Percentiles rank a stretch among this genome's conserved stretches.
Conservation (phyloP, 2,797 vertebrate genomes). For the Coranthus polyacanthus region DNA sequence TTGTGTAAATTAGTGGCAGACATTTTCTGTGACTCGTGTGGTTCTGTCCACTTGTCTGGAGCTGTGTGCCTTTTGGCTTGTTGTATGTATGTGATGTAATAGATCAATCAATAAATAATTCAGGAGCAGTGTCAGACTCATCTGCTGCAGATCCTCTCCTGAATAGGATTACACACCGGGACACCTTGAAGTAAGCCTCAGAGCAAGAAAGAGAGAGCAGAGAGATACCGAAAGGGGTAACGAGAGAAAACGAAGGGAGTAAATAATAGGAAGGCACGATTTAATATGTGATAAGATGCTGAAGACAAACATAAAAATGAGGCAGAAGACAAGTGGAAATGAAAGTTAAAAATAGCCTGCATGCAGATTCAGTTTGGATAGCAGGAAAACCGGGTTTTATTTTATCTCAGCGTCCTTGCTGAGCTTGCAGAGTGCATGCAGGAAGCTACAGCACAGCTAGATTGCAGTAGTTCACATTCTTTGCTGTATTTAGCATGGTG, state of each 20-base stretch:
- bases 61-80: constrained; percentile 37
- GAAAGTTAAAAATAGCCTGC: neutral
- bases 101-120: constrained; percentile 81
- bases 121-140: constrained; percentile 63
- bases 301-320: neutral
- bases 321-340: constrained; percentile 11
- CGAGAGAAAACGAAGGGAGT: constrained; percentile 1
- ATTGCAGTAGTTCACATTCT: constrained; percentile 1
- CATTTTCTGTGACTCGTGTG: constrained; percentile 16
- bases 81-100: constrained; percentile 71
- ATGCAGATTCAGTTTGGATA: neutral
- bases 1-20: constrained; percentile 17
- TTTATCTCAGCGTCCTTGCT: constrained; percentile 5
- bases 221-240: constrained; percentile 28
- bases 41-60: constrained; percentile 32
- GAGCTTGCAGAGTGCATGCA: neutral
- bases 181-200: constrained; percentile 62
- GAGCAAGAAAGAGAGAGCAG: constrained; percentile 28
- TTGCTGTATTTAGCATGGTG: neutral
- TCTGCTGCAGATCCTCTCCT: constrained; percentile 59
- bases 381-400: constrained; percentile 4
- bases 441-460: neutral
- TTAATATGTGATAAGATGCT: constrained; percentile 5
- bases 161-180: constrained; percentile 63
- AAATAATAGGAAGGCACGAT: constrained; percentile 9